These are phyloP conservation scores for Calosoma granatense DNA, from an alignment of 1,140 invertebrate genomes.

Conservation along the genomic window DNA sequence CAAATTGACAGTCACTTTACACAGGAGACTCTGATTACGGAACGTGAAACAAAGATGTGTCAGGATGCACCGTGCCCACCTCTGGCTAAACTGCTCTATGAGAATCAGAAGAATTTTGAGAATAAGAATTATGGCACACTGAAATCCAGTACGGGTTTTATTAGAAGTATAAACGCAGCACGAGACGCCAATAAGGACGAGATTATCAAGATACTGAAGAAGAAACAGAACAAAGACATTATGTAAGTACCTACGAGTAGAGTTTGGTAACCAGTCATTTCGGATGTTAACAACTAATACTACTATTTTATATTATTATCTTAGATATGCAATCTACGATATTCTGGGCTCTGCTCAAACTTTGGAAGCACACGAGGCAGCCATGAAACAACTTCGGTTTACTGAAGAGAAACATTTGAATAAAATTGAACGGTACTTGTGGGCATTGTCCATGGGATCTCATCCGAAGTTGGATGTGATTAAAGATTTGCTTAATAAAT, in stretches of 20 bases:
- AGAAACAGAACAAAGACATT: conserved; percentile 39
- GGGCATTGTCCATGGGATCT: conserved; percentile 54
- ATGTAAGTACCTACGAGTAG: conserved; percentile 40
- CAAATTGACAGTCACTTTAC: conserved; percentile 10
- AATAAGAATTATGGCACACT: conserved; percentile 47
- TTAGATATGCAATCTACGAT: conserved; percentile 37
- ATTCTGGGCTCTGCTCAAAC: conserved; percentile 60
- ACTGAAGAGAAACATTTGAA: conserved; percentile 44
- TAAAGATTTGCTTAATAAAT: conserved; percentile 43
- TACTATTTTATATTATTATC: conserved; percentile 8
- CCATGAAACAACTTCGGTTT: conserved; percentile 51
- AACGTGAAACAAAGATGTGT: conserved; percentile 18
- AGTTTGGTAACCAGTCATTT: background rate
- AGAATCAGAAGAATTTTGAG: conserved; percentile 40
- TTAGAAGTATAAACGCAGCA: conserved; percentile 49
- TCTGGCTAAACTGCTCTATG: conserved; percentile 42
- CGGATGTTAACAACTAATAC: background rate
- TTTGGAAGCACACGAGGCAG: conserved; percentile 51
- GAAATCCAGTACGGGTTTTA: conserved; percentile 50
- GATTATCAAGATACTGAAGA: conserved; percentile 47
- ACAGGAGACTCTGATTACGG: conserved; percentile 20
- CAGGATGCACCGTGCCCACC: conserved; percentile 6
- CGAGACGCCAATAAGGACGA: conserved; percentile 46
- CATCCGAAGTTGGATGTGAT: conserved; percentile 48
- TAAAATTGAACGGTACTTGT: conserved; percentile 59